Conservation (phyloP, 2,113 vertebrate species). For the Calidris pygmaea region DNA sequence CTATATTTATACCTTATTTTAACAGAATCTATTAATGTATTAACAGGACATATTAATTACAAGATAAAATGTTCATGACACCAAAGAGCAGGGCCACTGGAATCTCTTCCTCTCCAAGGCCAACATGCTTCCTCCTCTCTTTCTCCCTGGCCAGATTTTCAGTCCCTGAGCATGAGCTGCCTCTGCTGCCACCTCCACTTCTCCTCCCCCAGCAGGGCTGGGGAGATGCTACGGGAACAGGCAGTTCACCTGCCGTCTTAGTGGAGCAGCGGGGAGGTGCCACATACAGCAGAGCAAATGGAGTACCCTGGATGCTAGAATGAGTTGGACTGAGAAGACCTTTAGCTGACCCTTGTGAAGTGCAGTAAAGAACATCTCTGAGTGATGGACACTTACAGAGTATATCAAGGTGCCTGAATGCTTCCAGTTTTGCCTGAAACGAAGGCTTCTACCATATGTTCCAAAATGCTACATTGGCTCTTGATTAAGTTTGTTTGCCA, state of each 20-base stretch:
- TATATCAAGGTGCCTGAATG: not conserved
- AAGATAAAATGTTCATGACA: not conserved
- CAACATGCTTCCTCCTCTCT: not conserved
- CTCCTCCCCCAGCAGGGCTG: not conserved
- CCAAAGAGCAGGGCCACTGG: not conserved
- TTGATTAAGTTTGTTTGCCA: slow-evolving; percentile 35
- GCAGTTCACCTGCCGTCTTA: rapidly evolving
- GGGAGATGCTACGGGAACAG: not conserved
- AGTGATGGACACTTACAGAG: not conserved
- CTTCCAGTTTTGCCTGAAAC: not conserved
- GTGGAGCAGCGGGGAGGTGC: not conserved
- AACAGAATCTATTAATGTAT: not conserved
- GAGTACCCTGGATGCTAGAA: too few species aligned
- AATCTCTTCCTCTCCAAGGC: not conserved
- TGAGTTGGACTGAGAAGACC: not conserved
- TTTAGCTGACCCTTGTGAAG: not conserved
- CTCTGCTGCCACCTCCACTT: not conserved
- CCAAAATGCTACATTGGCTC: not conserved
- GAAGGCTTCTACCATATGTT: not conserved
- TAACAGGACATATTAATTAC: not conserved
- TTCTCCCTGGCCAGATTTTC: not conserved
- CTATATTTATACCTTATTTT: not conserved
- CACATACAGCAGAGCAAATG: not conserved
- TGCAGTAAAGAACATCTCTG: not conserved
- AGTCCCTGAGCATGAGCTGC: not conserved